Evolutionary conservation across 2,797 vertebrate species (phyloP), one percentile per base, ranked within the genome.

Genomic region (Sitta carolinensis): DNA sequence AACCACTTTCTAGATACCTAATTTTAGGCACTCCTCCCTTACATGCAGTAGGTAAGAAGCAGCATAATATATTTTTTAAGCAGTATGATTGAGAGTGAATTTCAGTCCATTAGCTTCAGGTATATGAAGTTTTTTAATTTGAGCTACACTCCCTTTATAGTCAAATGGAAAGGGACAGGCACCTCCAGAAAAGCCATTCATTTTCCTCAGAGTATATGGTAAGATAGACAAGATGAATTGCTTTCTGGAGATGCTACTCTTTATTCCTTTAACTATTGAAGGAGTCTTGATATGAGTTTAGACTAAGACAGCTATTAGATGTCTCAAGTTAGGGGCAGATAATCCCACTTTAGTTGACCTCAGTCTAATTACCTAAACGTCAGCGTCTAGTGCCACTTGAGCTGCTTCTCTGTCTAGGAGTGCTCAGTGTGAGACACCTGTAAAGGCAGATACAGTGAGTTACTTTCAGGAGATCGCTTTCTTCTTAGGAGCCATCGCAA

Each of bases 21-120:
- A 81, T 91, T 93, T 94, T 96, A 91, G 80, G 64, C 30, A 54
- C 29, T 82, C 34, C 20, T 90, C 16, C 55, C 61, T 87, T 87
- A 81, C n/a, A 32, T 89, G 62, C 77, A 58, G 67, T 30, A 66
- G 63, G 55, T 87, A 81, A 21, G 47, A 94, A 87, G 48, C 62
- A 73, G 81, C 20, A 17, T 51, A 80, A 67, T 84, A 14, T 52
- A 51, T 61, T 95, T 94, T 95, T 78, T 76, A 88, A 84, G 59
- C 47, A 47, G 30, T 23, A 42, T 69, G 77, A 69, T 47, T 58
- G 48, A 55, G 43, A 75, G 13, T 69, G 43, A 84, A 76, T 94
- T 81, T 92, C 54, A 86, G 26, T 62, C 51, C n/a, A 51, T 84
- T 79, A 69, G 29, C 40, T 20, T 87, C 36, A 58, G 66, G 58